Evolutionary conservation across 2,797 vertebrate species (phyloP), one percentile per base, ranked within the genome.

Genomic region (Rallus crepitans): DNA sequence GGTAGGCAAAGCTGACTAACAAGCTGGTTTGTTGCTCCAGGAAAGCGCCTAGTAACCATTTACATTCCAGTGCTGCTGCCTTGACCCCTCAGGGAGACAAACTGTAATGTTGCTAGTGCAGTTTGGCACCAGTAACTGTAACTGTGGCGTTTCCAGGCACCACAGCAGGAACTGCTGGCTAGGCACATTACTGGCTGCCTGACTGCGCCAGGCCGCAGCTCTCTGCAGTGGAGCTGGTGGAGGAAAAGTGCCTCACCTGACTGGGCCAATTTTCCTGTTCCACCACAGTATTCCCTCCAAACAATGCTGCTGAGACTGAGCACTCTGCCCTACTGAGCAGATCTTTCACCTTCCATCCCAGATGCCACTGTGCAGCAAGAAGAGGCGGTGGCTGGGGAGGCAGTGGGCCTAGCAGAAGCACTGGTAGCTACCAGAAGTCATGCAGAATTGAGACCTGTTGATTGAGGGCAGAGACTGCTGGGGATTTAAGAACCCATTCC

Each of bases 21-120:
- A 15, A 66, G 8, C 30, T 45, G 52, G 6, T 55, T 57, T 81
- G 24, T 3, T 48, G 47, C 47, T 71, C 57, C 61, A 52, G 48
- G 14, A 30, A 42, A n/a, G 76, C 1, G 13, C 47, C 24, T 61
- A 55, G 52, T 17, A 83, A n/a, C 45, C 57, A 10, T 30, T 82
- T 82, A 25, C 56, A 52, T 21, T 55, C 30, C 28, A 30, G 27
- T 4, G 28, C 25, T 47, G 55, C 75, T 71, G 59, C 69, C 72
- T 24, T 15, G 59, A 42, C 47, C 47, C 19, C 16, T 8, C 0
- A 2, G 79, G 60, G 40, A 83, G 52, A 33, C 20, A 15, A 0
- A 15, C 0, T 33, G 18, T 30, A 13, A 19, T 0, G 1, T 0
- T 42, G 24, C 77, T 56, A 19, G 56, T 3, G 72, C 45, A 15